A percentile compares a stretch with the other conserved stretches of the same genome.
Conservation (phyloP, 2,888 invertebrate genomes). For the Ormyrus labotus region DNA sequence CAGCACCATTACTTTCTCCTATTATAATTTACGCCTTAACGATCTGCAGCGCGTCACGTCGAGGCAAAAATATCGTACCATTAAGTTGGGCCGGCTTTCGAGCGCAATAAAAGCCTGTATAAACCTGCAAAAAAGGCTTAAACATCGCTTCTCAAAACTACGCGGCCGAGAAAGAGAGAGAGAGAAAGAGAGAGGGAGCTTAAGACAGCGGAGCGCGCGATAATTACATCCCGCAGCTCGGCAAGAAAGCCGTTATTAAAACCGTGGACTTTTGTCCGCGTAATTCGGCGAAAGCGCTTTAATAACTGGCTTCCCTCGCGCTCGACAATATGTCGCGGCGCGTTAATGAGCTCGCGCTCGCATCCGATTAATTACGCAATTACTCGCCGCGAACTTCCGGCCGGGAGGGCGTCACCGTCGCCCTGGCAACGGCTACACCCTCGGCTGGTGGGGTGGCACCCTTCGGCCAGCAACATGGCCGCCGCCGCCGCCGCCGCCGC, state of each 20-base stretch:
- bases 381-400: constrained; percentile 20
- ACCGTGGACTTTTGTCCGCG: constrained; percentile 2
- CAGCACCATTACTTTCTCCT: background rate
- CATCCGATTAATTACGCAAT: constrained; percentile 50
- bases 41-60: background rate
- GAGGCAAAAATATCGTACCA: constrained; percentile 15
- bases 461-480: constrained; percentile 59
- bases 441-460: constrained; percentile 56
- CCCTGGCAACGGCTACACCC: constrained; percentile 68
- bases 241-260: constrained; percentile 36
- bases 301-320: constrained; percentile 22
- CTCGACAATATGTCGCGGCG: constrained; percentile 45
- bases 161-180: background rate
- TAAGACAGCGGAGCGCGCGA: background rate
- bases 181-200: too few species aligned
- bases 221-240: background rate
- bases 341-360: constrained; percentile 40
- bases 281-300: constrained; percentile 27
- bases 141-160: constrained; percentile 11
- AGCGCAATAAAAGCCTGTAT: constrained; percentile 1
- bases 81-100: background rate
- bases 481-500: constrained; percentile 1
- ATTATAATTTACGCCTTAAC: background rate
- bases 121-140: constrained; percentile 4
- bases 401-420: constrained; percentile 58